Conservation (phyloP, 2,888 invertebrate genomes). For the Thymelicus sylvestris region DNA sequence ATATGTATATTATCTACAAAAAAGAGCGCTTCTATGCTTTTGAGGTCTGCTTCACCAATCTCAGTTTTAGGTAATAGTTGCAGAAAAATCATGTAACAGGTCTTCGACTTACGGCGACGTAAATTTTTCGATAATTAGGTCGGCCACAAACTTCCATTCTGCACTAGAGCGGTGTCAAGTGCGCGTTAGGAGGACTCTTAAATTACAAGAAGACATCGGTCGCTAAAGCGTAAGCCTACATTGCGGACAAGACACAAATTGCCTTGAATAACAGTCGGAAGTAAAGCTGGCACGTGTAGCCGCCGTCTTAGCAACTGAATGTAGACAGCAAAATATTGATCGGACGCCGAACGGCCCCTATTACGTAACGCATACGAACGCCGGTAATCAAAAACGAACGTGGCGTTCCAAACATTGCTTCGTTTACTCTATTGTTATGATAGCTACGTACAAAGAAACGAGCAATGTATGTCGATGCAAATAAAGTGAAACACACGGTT, state of each 20-base stretch:
- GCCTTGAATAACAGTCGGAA: slow-evolving; percentile 41
- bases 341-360: slow-evolving; percentile 44
- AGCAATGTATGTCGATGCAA: slow-evolving; percentile 31
- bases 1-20: no score
- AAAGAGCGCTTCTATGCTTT: no score
- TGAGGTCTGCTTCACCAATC: no score
- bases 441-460: slow-evolving; percentile 11
- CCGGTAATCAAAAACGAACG: slow-evolving; percentile 37
- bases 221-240: no score
- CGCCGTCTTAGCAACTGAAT: slow-evolving; percentile 49
- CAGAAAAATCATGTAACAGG: no score
- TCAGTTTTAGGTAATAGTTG: no score
- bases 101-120: no score
- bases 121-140: no score
- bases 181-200: no score
- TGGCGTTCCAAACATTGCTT: slow-evolving; percentile 34
- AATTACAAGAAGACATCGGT: no score
- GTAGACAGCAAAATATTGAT: slow-evolving; percentile 54
- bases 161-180: no score
- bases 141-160: no score
- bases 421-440: slow-evolving; percentile 25
- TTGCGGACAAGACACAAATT: slow-evolving; percentile 2
- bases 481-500: slow-evolving; percentile 11
- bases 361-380: slow-evolving; percentile 32
- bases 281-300: slow-evolving; percentile 47